Conservation (phyloP, 2,113 vertebrate genomes). For the Ovibos moschatus region DNA sequence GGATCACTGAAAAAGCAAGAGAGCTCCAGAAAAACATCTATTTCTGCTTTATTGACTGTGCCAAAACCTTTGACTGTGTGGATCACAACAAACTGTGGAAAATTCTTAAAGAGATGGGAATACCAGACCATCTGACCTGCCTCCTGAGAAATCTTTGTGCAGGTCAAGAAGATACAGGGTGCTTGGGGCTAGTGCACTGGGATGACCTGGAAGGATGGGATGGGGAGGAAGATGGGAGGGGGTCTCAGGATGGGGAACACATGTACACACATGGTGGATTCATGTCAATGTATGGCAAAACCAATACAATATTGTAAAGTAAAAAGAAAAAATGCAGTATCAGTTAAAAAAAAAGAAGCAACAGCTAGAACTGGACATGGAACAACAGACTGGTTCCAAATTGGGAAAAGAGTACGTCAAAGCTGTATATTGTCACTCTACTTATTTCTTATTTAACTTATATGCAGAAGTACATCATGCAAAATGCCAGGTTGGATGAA, state of each 20-base stretch:
- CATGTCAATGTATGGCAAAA: no score
- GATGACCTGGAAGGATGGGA: no score
- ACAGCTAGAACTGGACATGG: background rate
- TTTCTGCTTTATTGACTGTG: background rate
- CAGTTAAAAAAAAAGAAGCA: background rate
- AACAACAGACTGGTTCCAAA: background rate
- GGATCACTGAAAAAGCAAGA: background rate
- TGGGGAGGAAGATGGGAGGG: no score
- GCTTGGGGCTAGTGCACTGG: no score
- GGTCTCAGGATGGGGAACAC: no score
- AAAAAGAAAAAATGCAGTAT: no score
- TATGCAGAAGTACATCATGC: background rate
- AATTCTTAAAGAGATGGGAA: background rate
- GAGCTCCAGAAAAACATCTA: background rate
- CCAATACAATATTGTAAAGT: no score
- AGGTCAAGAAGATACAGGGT: background rate
- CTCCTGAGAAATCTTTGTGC: background rate
- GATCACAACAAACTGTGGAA: background rate
- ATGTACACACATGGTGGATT: no score
- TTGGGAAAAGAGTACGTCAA: background rate
- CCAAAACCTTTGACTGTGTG: background rate
- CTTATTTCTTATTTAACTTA: background rate
- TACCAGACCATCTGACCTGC: background rate
- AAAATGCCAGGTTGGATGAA: background rate
- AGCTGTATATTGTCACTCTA: background rate